These are phyloP conservation scores for Deroptyus accipitrinus DNA, from an alignment of 2,113 vertebrate species.

Conservation along the genomic window DNA sequence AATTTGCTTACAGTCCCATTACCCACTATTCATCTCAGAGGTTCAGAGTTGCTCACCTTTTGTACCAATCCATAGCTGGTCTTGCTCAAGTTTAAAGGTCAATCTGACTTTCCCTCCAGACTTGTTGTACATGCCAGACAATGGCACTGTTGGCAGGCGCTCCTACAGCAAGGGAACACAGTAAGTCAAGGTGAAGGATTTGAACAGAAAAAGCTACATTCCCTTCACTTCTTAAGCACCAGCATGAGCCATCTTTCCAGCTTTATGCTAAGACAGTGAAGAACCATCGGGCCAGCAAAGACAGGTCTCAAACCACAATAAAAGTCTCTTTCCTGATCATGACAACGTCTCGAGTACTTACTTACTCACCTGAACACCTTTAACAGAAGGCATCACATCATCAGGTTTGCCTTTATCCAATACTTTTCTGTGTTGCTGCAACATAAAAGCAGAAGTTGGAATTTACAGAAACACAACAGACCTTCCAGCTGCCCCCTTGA, in stretches of 20 bases:
- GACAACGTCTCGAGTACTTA: background rate
- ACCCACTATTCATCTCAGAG: background rate
- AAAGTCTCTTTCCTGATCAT: background rate
- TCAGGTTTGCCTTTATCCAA: slow-evolving; percentile 99
- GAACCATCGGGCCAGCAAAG: background rate
- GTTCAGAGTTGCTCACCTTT: slow-evolving; percentile 82
- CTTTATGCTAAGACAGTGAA: background rate
- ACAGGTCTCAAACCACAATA: background rate
- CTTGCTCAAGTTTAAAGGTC: slow-evolving; percentile 98
- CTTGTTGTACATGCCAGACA: slow-evolving; percentile 98
- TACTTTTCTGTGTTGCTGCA: slow-evolving; percentile 98
- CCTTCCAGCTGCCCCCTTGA: background rate
- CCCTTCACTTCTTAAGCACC: background rate
- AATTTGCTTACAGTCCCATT: background rate
- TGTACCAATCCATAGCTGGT: slow-evolving; percentile 98
- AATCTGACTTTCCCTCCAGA: slow-evolving; percentile 96
- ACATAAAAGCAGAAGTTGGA: slow-evolving; percentile 52
- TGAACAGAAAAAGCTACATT: background rate
- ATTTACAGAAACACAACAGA: background rate
- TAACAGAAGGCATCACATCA: slow-evolving; percentile 93
- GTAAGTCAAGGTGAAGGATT: background rate
- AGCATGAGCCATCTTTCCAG: background rate
- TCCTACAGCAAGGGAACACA: slow-evolving; percentile 76
- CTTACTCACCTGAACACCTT: slow-evolving; percentile 89
- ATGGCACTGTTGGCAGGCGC: slow-evolving; percentile 93